Conservation (phyloP, 2,113 vertebrate genomes). For the Euleptes europaea region DNA sequence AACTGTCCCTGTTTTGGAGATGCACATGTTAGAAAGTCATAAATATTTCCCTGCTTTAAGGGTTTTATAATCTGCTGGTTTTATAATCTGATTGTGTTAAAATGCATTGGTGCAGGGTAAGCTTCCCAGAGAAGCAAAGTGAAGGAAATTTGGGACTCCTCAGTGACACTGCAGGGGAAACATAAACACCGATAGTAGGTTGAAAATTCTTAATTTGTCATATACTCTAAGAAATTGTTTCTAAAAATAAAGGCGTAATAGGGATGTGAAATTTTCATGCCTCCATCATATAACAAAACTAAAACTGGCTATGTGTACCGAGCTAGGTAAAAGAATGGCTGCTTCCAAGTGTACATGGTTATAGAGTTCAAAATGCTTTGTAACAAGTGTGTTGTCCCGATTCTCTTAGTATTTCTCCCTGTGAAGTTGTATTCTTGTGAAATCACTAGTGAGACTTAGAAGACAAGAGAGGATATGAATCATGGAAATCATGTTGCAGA, state of each 20-base stretch:
- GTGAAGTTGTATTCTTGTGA: not conserved
- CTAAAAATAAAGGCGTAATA: not conserved
- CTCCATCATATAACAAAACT: not conserved
- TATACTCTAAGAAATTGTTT: no score
- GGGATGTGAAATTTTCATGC: not conserved
- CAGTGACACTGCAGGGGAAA: not conserved
- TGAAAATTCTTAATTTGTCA: not conserved
- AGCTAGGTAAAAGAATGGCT: not conserved
- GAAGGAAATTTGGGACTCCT: not conserved
- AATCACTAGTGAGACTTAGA: not conserved
- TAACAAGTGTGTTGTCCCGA: not conserved
- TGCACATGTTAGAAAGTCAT: not conserved
- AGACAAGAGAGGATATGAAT: conserved; percentile 8
- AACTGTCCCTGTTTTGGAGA: not conserved
- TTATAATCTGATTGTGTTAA: not conserved
- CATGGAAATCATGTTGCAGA: not conserved
- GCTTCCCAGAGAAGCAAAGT: not conserved
- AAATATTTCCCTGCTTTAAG: not conserved
- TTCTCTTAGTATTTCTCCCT: not conserved
- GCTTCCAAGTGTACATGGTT: not conserved
- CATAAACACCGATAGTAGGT: not conserved
- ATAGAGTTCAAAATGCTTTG: not conserved
- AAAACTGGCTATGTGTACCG: not conserved
- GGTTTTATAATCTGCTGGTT: not conserved
- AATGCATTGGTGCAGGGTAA: not conserved